Percentiles rank a stretch among this genome's conserved stretches.
These are phyloP conservation scores for Troides oblongomaculatus DNA, from an alignment of 2,888 invertebrate species.

Conservation along the genomic window DNA sequence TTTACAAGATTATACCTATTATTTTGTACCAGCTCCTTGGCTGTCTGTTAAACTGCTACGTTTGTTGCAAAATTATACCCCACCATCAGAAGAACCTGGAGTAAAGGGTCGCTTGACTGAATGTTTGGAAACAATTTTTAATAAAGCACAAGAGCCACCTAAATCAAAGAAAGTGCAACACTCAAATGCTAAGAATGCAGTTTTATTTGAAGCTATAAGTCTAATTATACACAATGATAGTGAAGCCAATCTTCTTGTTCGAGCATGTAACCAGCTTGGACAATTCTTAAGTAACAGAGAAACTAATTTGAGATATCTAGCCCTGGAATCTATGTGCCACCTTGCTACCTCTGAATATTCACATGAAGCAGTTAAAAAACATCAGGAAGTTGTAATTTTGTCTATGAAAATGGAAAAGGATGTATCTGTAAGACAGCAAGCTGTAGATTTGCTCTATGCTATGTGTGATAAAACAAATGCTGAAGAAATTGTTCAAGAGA, in stretches of 20 bases:
- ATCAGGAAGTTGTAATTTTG: conserved; percentile 99
- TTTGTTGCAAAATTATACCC: conserved; percentile 98
- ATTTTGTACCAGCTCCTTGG: conserved; percentile 99
- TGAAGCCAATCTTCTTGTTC: conserved; percentile 96
- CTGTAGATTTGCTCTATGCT: conserved; percentile 98
- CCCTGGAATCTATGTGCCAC: conserved; percentile 99
- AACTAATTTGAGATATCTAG: conserved; percentile 98
- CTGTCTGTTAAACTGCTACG: conserved; percentile 97
- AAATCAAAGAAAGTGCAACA: conserved; percentile 99
- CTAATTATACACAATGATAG: conserved; percentile 99
- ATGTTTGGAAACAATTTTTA: conserved; percentile 98
- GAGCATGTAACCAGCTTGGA: conserved; percentile 99
- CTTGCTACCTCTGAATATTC: conserved; percentile 99
- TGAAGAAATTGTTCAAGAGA: conserved; percentile 99
- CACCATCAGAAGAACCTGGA: conserved; percentile 97
- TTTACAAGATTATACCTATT: conserved; percentile 99
- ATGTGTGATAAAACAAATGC: conserved; percentile 99
- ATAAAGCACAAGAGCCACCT: conserved; percentile 99
- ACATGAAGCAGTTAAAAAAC: conserved; percentile 99
- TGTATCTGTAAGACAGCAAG: conserved; percentile 98
- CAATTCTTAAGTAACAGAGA: conserved; percentile 98
- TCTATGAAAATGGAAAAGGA: conserved; percentile 99
- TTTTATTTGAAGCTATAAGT: conserved; percentile 99
- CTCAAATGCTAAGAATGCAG: conserved; percentile 99
- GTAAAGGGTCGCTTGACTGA: conserved; percentile 97